These are phyloP conservation scores for Chrysaora quinquecirrha DNA, from an alignment of 30 jellyfish, hydroid and myxozoan genomes.

Conservation along the genomic window DNA sequence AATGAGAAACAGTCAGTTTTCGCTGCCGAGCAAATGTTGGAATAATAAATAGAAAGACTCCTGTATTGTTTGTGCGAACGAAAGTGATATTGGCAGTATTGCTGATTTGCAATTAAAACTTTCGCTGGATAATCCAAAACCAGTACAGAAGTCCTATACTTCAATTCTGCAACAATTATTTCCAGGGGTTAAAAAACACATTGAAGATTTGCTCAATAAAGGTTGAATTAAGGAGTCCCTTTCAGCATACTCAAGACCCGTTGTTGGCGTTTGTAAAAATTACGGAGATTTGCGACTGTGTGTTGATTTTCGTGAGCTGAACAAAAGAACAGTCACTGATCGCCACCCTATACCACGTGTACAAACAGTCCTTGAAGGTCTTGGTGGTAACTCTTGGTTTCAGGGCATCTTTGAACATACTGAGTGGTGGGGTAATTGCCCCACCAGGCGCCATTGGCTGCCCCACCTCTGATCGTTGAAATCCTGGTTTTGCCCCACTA, in stretches of 20 bases:
- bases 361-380: conserved; percentile 20
- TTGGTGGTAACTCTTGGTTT: conserved; percentile 59
- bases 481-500: too few relatives aligned
- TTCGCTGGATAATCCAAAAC: conserved; percentile 19
- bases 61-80: conserved; percentile 14
- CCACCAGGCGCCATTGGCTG: too few relatives aligned
- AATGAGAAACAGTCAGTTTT: background rate
- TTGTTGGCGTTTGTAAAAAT: conserved; percentile 41
- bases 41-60: background rate
- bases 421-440: too few relatives aligned
- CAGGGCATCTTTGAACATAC: too few relatives aligned
- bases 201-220: conserved; percentile 37
- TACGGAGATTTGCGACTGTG: conserved; percentile 50
- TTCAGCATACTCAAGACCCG: conserved; percentile 45
- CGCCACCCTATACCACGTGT: conserved; percentile 60
- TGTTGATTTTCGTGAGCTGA: conserved; percentile 43
- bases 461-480: too few relatives aligned
- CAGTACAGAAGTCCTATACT: conserved; percentile 37
- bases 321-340: conserved; percentile 35
- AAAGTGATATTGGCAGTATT: conserved; percentile 28
- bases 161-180: conserved; percentile 24
- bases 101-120: conserved; percentile 18
- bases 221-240: conserved; percentile 55
- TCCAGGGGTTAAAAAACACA: conserved; percentile 41
- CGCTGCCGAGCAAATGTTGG: background rate